Percentiles rank a stretch among this genome's conserved stretches.
Conservation (phyloP, 2,797 vertebrate genomes). For the Etheostoma perlongum region DNA sequence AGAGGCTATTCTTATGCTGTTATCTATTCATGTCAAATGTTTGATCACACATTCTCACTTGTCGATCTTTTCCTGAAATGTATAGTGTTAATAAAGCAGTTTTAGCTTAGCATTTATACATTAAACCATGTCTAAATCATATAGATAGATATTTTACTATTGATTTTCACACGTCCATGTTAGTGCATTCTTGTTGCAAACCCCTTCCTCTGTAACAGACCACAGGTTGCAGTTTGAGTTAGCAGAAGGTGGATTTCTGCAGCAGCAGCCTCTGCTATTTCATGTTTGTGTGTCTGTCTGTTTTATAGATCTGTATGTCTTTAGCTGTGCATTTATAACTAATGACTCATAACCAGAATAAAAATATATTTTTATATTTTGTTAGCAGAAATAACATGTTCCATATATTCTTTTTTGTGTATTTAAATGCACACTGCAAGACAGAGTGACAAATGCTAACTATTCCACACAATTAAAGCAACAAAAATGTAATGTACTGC, state of each 20-base stretch:
- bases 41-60: not conserved
- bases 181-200: not conserved
- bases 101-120: not conserved
- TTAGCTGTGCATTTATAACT: not conserved
- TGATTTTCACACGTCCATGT: conserved; percentile 17
- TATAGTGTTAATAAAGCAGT: not conserved
- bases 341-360: not conserved
- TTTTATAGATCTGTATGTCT: not conserved
- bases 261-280: conserved; percentile 13
- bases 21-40: not conserved
- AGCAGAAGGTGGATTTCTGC: conserved; percentile 27
- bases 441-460: not conserved
- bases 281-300: not conserved
- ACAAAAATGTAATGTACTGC: not conserved
- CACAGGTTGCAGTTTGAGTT: conserved; percentile 58
- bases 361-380: not conserved
- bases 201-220: conserved; percentile 39
- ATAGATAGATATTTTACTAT: not conserved
- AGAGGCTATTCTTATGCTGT: not conserved
- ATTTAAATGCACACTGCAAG: not conserved
- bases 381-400: not conserved
- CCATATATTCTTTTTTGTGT: not conserved
- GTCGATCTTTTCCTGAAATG: not conserved
- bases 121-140: not conserved
- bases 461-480: not conserved